Base-by-base conservation (phyloP, 2,888 invertebrate genomes). In the Nomada lathburiana region DNA sequence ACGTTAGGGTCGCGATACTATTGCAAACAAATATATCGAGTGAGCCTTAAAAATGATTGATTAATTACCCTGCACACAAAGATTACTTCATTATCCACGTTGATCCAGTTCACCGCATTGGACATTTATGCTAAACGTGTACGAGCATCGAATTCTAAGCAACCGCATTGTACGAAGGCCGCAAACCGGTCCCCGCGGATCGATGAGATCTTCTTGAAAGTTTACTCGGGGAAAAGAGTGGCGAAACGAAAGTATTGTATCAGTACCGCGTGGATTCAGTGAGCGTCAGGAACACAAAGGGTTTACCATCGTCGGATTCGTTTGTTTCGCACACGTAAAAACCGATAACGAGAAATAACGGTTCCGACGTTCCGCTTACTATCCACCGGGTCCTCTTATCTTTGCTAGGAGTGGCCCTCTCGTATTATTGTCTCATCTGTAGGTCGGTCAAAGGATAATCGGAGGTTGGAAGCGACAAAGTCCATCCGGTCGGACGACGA, bases 371-470 rank as follows among this genome's bases (percentile, higher is more conserved):
- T 47, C 78, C 78, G 85, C 76, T 82, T 82, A 79, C 82, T 70
- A 78, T 76, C 77, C 72, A 29, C 55, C 50, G 60, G 36, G 36
- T 53, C 73, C 79, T 82, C 86, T 86, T 86, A 86, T 86, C 82
- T 81, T 70, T 82, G 75, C 70, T 80, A 80, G 81, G 83, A 83
- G 82, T 89, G 83, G 89, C 86, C 85, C 89, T 85, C 77, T 83
- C 88, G 89, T 89, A 87, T 90, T 90, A 90, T 91, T 91, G 90
- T 91, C 89, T 90, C 91, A 89, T 90, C 90, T 75, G 87, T 82
- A 86, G 85, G 85, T 84, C 86, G 88, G 89, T 91, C 92, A 92
- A 92, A 92, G 91, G 91, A 91, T 91, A 91, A 91, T 90, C 91
- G 89, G 82, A 77, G 87, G 87, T 36, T 76, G 85, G 85, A 80